Conservation (phyloP, 2,797 vertebrate genomes). For the Notolepis coatsorum region DNA sequence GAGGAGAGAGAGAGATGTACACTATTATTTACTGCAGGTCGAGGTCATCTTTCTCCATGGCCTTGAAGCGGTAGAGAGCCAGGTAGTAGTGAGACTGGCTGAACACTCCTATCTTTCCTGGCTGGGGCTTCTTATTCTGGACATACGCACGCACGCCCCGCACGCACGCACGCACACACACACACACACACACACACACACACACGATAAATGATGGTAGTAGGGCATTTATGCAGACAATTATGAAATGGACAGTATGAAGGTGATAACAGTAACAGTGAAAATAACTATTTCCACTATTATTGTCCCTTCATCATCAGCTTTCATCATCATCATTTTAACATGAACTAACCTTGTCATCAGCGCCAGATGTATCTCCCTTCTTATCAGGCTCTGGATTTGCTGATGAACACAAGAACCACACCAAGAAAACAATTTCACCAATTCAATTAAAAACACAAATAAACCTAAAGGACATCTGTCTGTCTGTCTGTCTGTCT, state of each 20-base stretch:
- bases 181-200: too few species aligned
- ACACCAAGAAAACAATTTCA: background rate
- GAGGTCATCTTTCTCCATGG: slow-evolving; percentile 93
- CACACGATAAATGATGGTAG: background rate
- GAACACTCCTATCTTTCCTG: slow-evolving; percentile 80
- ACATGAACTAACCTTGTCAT: slow-evolving; percentile 85
- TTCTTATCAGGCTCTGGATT: slow-evolving; percentile 86
- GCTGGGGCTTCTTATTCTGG: slow-evolving; percentile 89
- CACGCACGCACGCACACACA: too few species aligned
- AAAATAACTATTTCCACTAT: background rate
- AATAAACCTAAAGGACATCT: too few species aligned
- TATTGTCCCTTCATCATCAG: background rate
- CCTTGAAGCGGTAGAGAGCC: slow-evolving; percentile 94
- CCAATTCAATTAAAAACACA: too few species aligned
- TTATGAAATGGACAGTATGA: background rate
- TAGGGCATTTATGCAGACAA: background rate
- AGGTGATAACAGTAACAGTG: background rate
- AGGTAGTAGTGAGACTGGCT: slow-evolving; percentile 92
- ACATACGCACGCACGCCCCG: background rate
- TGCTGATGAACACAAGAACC: slow-evolving; percentile 58
- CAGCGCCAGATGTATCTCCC: slow-evolving; percentile 84
- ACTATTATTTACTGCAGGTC: slow-evolving; percentile 91
- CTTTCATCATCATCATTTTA: background rate
- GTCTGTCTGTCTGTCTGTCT: too few species aligned
- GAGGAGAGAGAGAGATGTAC: too few species aligned